Evolutionary conservation across 2,888 invertebrate species (phyloP), one percentile per base, ranked within the genome.

Genomic region (Cecidostiba fungosa): DNA sequence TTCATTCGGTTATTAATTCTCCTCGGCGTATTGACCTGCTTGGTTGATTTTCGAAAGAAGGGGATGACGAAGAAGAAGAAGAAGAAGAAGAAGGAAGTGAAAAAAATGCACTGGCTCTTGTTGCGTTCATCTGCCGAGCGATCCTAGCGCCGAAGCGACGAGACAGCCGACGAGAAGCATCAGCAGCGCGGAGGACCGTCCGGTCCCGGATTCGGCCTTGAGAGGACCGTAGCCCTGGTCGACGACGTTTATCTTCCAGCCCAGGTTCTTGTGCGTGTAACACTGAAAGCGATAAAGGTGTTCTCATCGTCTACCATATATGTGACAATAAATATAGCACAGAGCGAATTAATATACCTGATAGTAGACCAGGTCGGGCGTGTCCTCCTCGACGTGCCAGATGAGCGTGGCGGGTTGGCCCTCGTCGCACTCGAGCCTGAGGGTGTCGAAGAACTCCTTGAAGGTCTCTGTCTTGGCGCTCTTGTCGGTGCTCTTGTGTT

Each of bases 221-320:
- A 91, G 91, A 0, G 93, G 92, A 85, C 92, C 93, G 88, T 93
- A 94, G 12, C 96, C 97, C 0, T 96, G 95, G 90, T 98, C 96
- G 16, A 97, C 96, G 3, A 98, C 97, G 93, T 97, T 96, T 89
- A 98, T 98, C 93, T 98, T 98, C 98, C 98, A 98, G 77, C 98
- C 98, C 43, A 98, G 94, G 93, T 98, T 97, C 89, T 96, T 97
- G 94, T 98, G 98, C n/a, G 97, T 96, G 94, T 97, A 98, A 93
- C 98, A 98, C 98, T 98, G 94, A 2, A n/a, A n/a, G 6, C n/a
- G 47, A n/a, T n/a, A n/a, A n/a, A n/a, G n/a, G n/a, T n/a, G n/a
- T n/a, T n/a, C n/a, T n/a, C n/a, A n/a, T n/a, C n/a, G n/a, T n/a
- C n/a, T n/a, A n/a, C n/a, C n/a, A n/a, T n/a, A n/a, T n/a, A n/a